These are phyloP conservation scores for Lepus timidus DNA, from an alignment of 2,113 vertebrate species.

Conservation along the genomic window DNA sequence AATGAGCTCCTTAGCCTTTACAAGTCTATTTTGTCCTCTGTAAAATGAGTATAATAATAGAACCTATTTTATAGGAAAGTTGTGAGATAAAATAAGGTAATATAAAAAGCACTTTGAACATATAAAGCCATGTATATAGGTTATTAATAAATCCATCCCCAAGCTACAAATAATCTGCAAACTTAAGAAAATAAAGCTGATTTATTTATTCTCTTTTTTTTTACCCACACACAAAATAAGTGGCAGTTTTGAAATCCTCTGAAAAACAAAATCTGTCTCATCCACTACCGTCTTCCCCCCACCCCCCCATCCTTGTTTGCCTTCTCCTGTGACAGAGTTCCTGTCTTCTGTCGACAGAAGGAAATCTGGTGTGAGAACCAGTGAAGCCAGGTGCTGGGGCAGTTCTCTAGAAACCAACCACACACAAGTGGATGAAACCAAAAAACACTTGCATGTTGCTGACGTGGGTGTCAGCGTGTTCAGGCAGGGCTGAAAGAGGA, in stretches of 20 bases:
- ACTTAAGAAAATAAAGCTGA: neutral
- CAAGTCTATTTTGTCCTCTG: neutral
- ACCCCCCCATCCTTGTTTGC: neutral
- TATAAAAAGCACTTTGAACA: neutral
- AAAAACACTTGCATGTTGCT: neutral
- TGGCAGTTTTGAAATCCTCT: neutral
- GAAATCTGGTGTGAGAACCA: conserved; percentile 34
- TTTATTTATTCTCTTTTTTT: neutral
- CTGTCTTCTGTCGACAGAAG: neutral
- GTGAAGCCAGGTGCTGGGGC: neutral
- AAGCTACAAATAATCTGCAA: neutral
- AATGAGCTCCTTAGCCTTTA: neutral
- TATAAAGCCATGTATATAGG: conserved; percentile 23
- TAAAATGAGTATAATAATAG: neutral
- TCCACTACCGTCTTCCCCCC: neutral
- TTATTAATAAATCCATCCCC: conserved; percentile 6
- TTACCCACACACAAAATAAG: neutral
- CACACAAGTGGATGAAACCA: neutral
- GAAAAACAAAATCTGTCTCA: neutral
- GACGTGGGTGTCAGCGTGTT: neutral
- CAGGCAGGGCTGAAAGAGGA: conserved; percentile 53
- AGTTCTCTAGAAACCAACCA: conserved; percentile 45
- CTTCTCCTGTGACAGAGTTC: neutral
- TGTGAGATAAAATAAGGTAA: neutral
- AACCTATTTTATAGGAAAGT: neutral